A percentile compares a stretch with the other conserved stretches of the same genome.
These are phyloP conservation scores for Drosophila nr. perissopoda DNA, from an alignment of 2,888 invertebrate species.

Conservation along the genomic window DNA sequence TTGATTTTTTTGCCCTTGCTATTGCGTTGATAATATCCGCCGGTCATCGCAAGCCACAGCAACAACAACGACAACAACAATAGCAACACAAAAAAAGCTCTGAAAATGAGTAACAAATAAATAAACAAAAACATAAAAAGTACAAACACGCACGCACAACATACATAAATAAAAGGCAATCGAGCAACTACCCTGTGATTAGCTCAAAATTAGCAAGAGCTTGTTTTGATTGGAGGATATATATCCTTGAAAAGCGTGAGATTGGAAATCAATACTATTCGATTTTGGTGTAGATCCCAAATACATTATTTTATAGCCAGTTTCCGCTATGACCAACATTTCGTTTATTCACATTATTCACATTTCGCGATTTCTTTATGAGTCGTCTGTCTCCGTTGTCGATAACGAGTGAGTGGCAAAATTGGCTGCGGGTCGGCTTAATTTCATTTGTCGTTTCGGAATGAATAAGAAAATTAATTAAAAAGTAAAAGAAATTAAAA, in stretches of 20 bases:
- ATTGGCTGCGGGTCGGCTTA: too few relatives aligned
- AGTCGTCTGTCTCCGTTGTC: too few relatives aligned
- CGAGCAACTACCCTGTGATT: conserved; percentile 1
- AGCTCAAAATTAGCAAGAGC: neutral
- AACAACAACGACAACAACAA: conserved; percentile 19
- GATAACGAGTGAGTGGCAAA: too few relatives aligned
- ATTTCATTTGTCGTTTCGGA: too few relatives aligned
- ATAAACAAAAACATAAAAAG: conserved; percentile 28
- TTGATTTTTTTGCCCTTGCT: conserved; percentile 19
- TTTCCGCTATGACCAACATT: neutral
- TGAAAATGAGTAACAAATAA: conserved; percentile 42
- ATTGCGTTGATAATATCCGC: conserved; percentile 67
- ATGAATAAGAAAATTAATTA: too few relatives aligned
- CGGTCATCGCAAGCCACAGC: conserved; percentile 55
- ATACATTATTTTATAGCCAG: neutral
- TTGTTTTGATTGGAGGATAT: neutral
- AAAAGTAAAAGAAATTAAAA: too few relatives aligned
- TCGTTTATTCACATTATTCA: neutral
- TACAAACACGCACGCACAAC: conserved; percentile 12
- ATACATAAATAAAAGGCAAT: conserved; percentile 1
- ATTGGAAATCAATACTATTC: neutral
- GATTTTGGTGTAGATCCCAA: neutral
- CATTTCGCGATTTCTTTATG: too few relatives aligned
- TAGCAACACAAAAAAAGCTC: conserved; percentile 25
- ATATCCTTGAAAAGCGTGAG: neutral